Evolutionary conservation across 2,888 invertebrate species (phyloP).

Genomic region (Ochropleura leucogaster): DNA sequence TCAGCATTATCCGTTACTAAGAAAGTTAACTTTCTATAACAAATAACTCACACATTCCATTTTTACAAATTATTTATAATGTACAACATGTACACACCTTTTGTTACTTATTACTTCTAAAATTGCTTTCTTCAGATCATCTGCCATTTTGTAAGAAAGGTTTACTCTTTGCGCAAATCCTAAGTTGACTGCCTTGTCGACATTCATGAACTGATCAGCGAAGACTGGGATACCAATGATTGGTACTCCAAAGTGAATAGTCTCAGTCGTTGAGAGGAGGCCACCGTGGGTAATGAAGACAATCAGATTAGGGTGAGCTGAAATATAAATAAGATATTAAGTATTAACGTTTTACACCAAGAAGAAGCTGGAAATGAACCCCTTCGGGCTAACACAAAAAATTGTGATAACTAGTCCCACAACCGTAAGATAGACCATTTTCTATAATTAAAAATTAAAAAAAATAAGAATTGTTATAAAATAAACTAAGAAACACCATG

Average conservation of each 20-base stretch:
- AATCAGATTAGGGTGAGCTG: slow-evolving; percentile 73
- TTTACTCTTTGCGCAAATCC: slow-evolving; percentile 71
- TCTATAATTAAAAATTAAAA: too few species aligned
- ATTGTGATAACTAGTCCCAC: too few species aligned
- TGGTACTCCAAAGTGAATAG: slow-evolving; percentile 74
- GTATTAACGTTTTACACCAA: too few species aligned
- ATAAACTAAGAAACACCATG: too few species aligned
- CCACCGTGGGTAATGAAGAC: slow-evolving; percentile 78
- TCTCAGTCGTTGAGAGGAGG: slow-evolving; percentile 73
- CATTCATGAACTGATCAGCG: slow-evolving; percentile 74
- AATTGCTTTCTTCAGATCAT: slow-evolving; percentile 67
- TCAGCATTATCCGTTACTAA: background rate
- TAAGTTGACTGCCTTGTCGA: slow-evolving; percentile 66
- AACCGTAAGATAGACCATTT: too few species aligned
- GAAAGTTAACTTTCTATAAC: background rate
- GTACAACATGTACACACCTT: slow-evolving; percentile 58
- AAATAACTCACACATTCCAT: background rate
- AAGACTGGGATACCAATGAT: slow-evolving; percentile 76
- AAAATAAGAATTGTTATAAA: too few species aligned
- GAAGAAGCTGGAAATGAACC: too few species aligned
- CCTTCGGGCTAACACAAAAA: too few species aligned
- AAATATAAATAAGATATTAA: slow-evolving; percentile 9
- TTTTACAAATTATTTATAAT: background rate
- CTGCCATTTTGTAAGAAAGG: slow-evolving; percentile 65
- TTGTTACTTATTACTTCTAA: slow-evolving; percentile 64